These are phyloP conservation scores for Panulirus ornatus DNA, from an alignment of 1,140 invertebrate species.

Conservation along the genomic window DNA sequence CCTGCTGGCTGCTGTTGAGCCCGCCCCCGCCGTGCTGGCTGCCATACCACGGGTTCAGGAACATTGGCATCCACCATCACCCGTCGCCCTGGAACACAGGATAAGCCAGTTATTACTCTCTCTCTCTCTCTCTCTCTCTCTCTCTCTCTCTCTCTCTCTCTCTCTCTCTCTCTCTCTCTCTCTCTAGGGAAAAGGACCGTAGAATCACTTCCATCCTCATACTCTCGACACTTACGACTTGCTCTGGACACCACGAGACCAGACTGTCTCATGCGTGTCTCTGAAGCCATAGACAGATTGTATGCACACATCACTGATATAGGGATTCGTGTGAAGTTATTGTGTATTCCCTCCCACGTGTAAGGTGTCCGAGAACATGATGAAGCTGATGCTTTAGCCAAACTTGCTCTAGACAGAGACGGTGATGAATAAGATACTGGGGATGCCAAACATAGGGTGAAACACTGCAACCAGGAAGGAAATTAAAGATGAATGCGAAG, in stretches of 20 bases:
- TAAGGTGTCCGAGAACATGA: too few relatives aligned
- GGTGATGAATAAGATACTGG: too few relatives aligned
- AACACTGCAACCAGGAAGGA: too few relatives aligned
- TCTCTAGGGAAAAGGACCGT: too few relatives aligned
- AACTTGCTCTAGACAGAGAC: too few relatives aligned
- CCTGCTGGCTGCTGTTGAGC: neutral
- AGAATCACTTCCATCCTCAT: neutral
- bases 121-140: constrained; percentile 6
- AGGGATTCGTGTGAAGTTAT: neutral
- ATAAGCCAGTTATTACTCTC: neutral
- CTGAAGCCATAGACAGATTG: neutral
- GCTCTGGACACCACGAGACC: neutral
- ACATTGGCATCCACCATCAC: constrained; percentile 68
- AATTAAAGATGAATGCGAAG: too few relatives aligned
- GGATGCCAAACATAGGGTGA: too few relatives aligned
- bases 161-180: neutral
- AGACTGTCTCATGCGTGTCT: neutral
- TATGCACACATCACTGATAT: neutral
- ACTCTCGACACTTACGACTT: neutral
- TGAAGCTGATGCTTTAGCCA: too few relatives aligned
- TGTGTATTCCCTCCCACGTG: too few relatives aligned
- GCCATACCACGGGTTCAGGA: constrained; percentile 70
- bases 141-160: neutral
- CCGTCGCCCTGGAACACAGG: constrained; percentile 22
- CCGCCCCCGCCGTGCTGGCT: constrained; percentile 46